Evolutionary conservation across 2,888 invertebrate species (phyloP).

Genomic region (Pyralis farinalis): DNA sequence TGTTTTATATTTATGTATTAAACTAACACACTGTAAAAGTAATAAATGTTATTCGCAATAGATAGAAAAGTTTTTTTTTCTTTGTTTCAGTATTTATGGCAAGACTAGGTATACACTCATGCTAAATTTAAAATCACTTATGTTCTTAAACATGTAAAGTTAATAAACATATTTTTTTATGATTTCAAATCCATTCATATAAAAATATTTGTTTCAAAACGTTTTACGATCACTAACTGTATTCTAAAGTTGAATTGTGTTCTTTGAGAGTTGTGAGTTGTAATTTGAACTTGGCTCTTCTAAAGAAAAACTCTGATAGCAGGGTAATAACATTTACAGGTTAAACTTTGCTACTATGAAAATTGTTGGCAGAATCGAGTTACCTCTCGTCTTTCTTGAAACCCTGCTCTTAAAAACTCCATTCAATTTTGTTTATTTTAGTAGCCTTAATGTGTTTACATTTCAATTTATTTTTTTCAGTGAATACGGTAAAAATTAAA

Average conservation of each 20-base stretch:
- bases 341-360: slow-evolving; percentile 61
- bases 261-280: slow-evolving; percentile 36
- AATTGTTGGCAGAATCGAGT: slow-evolving; percentile 61
- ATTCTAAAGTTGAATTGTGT: slow-evolving; percentile 52
- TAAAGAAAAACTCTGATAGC: slow-evolving; percentile 33
- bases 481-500: too few species aligned
- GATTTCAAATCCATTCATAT: too few species aligned
- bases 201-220: slow-evolving; percentile 29
- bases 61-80: too few species aligned
- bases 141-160: too few species aligned
- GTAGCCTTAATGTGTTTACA: background rate
- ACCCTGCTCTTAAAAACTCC: slow-evolving; percentile 1
- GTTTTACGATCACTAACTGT: slow-evolving; percentile 37
- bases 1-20: too few species aligned
- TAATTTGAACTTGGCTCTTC: slow-evolving; percentile 49
- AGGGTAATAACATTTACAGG: slow-evolving; percentile 52
- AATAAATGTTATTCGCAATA: too few species aligned
- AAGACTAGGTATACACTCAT: too few species aligned
- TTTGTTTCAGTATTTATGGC: too few species aligned
- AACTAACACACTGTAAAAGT: too few species aligned
- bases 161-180: too few species aligned
- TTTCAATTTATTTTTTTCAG: too few species aligned
- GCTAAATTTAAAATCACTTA: too few species aligned
- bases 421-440: background rate
- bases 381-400: slow-evolving; percentile 35